Base-by-base conservation (phyloP, 2,113 vertebrate genomes). In the Anoura caudifer region DNA sequence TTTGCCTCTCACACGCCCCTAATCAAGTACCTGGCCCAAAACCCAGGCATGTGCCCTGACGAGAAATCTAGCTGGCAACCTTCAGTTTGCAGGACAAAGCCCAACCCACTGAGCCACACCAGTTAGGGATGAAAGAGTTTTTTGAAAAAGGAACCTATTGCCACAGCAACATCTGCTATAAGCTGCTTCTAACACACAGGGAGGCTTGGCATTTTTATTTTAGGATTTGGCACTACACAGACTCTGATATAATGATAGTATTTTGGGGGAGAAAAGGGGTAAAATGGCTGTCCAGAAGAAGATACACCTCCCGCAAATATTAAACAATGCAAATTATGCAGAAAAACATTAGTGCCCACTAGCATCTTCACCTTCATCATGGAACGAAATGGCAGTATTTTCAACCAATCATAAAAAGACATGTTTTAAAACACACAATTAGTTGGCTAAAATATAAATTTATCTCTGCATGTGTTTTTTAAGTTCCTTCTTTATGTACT, bases 201-300 rank as follows among this genome's bases (percentile, higher is more conserved):
- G 94, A 95, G 98, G 98, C 97, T 98, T 97, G 97, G 97, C 97
- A 96, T 96, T 97, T 98, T 98, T 98, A 98, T 98, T 98, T 98
- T 98, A 97, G 96, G 97, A 97, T 98, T 87, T 97, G 97, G 96
- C 97, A 94, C 97, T 97, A 98, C 73, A 95, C 95, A 97, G 94
- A 97, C 96, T 97, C 97, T 97, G 95, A 97, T 97, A 98, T 97
- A 98, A 98, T 97, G 97, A 98, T 98, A 98, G 98, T 97, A 96
- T 98, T 95, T 98, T 98, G 96, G 96, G 97, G 97, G 97, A 98
- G 97, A 97, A 98, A 98, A 98, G 98, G 98, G 98, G 98, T 97
- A 98, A 98, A 98, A 98, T 22, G 96, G 97, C 97, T 98, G 98
- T 98, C 98, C 98, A 96, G 97, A 97, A 97, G 91, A 97, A 97